Evolutionary conservation across 1,140 invertebrate species (phyloP), one percentile per base, ranked within the genome.

Genomic region (Sycophila sp.): DNA sequence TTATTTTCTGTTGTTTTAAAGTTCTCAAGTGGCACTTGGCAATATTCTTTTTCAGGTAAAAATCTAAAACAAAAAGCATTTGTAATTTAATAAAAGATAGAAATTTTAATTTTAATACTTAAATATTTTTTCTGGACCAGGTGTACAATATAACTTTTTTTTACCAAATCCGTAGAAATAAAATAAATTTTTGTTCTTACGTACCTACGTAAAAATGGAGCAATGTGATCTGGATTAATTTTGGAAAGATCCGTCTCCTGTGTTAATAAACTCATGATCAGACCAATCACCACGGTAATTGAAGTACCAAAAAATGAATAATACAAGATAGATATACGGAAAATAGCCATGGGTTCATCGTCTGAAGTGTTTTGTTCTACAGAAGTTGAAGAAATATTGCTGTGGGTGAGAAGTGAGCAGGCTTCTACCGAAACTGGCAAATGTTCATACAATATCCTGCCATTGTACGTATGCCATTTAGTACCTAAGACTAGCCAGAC

Each of bases 311-410:
- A 87, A 4, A 88, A 79, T 5, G 87, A 88, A 71, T 88, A 91
- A 69, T 89, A 91, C 56, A 90, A 87, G 73, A 91, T 91, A 2
- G 90, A 90, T 58, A 91, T 87, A 24, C 80, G 81, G 73, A 85
- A 89, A 17, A 86, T 63, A 32, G 73, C 60, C 22, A 77, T 77
- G 5, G 78, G 72, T 15, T 77, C 65, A 0, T 67, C 42, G 34
- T 45, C 70, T 36, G 40, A 40, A 2, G 11, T 4, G 28, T 63
- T 10, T 19, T 30, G 32, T 2, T 24, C 2, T 1, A 26, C 32
- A 1, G 4, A 0, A 22, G 3, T 45, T 13, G 45, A 47, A 4
- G 71, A 74, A 5, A 62, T 55, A 2, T 51, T 53, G 0, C 73
- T 75, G 8, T 22, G 8, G 2, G 30, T 32, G 2, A 22, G 8